phyloP scores from a whole-genome alignment of 1,140 invertebrate species.

The Dolichoris vasculosae region DNA sequence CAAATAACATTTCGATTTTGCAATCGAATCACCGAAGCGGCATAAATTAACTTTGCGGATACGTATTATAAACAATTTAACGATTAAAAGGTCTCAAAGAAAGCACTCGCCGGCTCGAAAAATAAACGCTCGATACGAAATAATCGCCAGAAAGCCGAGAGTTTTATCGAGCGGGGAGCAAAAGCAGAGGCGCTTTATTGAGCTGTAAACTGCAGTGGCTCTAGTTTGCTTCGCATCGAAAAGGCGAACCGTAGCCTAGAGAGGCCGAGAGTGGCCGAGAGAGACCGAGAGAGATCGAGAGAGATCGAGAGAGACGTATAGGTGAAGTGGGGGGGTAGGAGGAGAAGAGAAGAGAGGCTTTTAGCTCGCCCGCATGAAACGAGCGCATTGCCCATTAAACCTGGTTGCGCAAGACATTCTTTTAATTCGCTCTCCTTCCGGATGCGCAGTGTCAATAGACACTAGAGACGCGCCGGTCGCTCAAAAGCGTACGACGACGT shows the following conservation, averaged over 20 bases:
- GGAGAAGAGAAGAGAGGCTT: neutral
- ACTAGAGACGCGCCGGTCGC: neutral
- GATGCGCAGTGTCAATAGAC: slow-evolving; percentile 40
- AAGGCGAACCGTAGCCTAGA: neutral
- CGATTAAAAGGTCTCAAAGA: too few relatives aligned
- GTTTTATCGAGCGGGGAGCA: too few relatives aligned
- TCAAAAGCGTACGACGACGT: neutral
- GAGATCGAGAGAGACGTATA: too few relatives aligned
- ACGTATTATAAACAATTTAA: too few relatives aligned
- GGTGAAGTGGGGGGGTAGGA: neutral
- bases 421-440: slow-evolving; percentile 36
- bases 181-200: too few relatives aligned
- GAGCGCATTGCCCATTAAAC: slow-evolving; percentile 24
- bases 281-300: too few relatives aligned
- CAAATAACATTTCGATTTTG: too few relatives aligned
- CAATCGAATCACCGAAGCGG: too few relatives aligned
- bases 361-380: slow-evolving; percentile 3
- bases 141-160: too few relatives aligned
- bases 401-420: slow-evolving; percentile 34
- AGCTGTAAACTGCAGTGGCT: neutral
- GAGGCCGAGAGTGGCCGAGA: neutral
- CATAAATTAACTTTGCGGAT: too few relatives aligned
- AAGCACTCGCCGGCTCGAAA: too few relatives aligned
- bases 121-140: too few relatives aligned
- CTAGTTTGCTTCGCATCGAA: neutral